Evolutionary conservation across 2,113 vertebrate genomes (phyloP), one percentile per base, ranked within the genome.

Genomic region (Limnothrissa miodon): DNA sequence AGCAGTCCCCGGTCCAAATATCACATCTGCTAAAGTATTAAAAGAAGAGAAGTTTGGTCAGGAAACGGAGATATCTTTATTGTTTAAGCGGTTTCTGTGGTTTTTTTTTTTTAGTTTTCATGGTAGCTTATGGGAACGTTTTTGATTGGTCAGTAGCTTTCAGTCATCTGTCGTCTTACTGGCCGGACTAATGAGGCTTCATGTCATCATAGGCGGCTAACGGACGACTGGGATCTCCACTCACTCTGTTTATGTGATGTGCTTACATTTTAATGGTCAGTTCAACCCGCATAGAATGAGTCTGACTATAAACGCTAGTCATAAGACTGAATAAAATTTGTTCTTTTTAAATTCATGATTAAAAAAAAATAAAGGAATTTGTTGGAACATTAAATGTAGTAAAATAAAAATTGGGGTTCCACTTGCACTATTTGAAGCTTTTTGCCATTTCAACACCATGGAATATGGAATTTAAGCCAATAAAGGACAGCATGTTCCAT

Each of bases 21-120:
- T 87, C 70, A 48, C 82, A 84, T 90, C 85, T 88, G 90, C 83
- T 86, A 87, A 87, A 87, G 80, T 39, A 81, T 81, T 90, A 80
- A 56, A 83, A 74, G 19, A 80, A 53, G 33, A 8, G 81, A 84
- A 84, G 39, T 84, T 85, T 39, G 80, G 78, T 79, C 48, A 83
- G 79, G 82, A 85, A 87, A 87, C 86, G 82, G 83, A 88, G 85
- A 89, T 66, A 82, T 90, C 85, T 89, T 85, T 84, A 88, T 86
- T 85, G 81, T 86, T 78, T 85, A 86, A 90, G 85, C 29, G 46
- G 66, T 85, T 80, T 39, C 78, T 78, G 78, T 78, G 48, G 86
- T 88, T 88, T 81, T 36, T 87, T 87, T 86, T 79, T 25, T 36
- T 78, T 45, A 62, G 79, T 81, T 53, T 85, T 81, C 79, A 78